Base-by-base conservation (phyloP, 2,888 invertebrate species). In the Pyrrhia umbra region DNA sequence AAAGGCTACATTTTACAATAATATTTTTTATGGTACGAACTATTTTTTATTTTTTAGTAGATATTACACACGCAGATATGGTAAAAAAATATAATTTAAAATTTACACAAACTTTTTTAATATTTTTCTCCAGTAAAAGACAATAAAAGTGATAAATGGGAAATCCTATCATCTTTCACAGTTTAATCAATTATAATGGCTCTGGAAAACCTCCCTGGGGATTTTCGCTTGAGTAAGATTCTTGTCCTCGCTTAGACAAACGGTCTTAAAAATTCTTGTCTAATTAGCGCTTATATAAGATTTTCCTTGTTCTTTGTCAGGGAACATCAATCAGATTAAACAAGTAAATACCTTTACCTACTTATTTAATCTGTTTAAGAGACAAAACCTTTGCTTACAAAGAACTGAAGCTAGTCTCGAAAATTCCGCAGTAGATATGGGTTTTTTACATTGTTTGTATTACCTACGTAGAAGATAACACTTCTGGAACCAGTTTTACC, bases 121-220 rank as follows among this genome's bases (percentile, higher is more conserved):
- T n/a, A n/a, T n/a, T n/a, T n/a, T n/a, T n/a, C n/a, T n/a, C n/a
- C n/a, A n/a, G n/a, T n/a, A n/a, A n/a, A n/a, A n/a, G n/a, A 20
- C 5, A 2, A 18, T 47, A 30, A 51, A 60, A 50, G 39, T 37
- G 34, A 67, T 51, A 34, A 61, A 47, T 47, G 18, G 10, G 6
- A 13, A 39, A 27, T 37, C 30, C 13, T 30, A 30, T 13, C 10
- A 16, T 6, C 15, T 52, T 52, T 16, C 42, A 15, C 4, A 43
- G 13, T 39, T 70, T 47, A n/a, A 37, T 61, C 3, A 30, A 42
- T 42, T 18, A n/a, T 13, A 42, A 27, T 52, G 15, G 6, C 20
- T 27, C 30, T 52, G 37, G 18, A 37, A 43, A 49, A 49, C 1
- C 8, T 21, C 10, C 21, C 15, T 58, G 5, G 15, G 2, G 8